These are phyloP conservation scores for Chrysolina americana DNA, from an alignment of 2,888 invertebrate genomes.

Conservation along the genomic window DNA sequence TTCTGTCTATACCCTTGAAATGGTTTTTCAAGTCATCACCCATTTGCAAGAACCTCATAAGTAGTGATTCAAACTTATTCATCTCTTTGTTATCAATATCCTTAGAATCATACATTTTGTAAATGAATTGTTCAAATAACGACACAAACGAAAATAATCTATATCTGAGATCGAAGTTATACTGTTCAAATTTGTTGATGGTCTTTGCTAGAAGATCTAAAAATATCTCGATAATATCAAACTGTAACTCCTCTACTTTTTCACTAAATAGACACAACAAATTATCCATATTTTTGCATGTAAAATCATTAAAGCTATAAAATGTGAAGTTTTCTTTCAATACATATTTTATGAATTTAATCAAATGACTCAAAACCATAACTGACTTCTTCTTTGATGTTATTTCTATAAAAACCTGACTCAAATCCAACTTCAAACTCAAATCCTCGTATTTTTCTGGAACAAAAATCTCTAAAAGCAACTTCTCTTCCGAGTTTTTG, in stretches of 20 bases:
- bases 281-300: conserved; percentile 53
- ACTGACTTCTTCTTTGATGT: conserved; percentile 49
- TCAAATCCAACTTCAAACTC: conserved; percentile 60
- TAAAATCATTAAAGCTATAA: conserved; percentile 54
- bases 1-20: conserved; percentile 42
- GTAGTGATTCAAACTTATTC: conserved; percentile 51
- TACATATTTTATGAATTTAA: conserved; percentile 60
- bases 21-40: conserved; percentile 33
- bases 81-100: conserved; percentile 37
- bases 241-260: conserved; percentile 50
- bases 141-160: conserved; percentile 51
- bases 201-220: conserved; percentile 50
- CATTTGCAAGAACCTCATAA: conserved; percentile 47
- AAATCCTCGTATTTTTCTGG: conserved; percentile 67
- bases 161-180: conserved; percentile 43
- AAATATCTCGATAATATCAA: conserved; percentile 57
- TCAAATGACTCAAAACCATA: conserved; percentile 58
- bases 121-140: conserved; percentile 59
- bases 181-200: conserved; percentile 48
- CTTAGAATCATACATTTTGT: conserved; percentile 55
- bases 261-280: conserved; percentile 56
- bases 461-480: conserved; percentile 70
- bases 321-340: conserved; percentile 56
- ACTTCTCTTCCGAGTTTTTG: conserved; percentile 57
- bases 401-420: conserved; percentile 60